Evolutionary conservation across 2,888 invertebrate genomes (phyloP), one percentile per base, ranked within the genome.

Genomic region (Orthosia gracilis): DNA sequence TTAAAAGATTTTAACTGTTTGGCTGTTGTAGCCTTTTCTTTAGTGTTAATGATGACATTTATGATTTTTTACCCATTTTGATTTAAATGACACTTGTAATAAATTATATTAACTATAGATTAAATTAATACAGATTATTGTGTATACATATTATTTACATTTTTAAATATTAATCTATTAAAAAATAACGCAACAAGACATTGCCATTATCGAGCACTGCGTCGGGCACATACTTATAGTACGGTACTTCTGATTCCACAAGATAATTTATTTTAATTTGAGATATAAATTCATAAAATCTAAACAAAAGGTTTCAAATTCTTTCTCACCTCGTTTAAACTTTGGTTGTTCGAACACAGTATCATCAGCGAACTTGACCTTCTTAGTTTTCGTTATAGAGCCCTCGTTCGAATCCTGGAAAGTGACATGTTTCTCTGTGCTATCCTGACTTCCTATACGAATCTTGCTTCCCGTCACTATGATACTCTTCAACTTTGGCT

Each of bases 351-450:
- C 92, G 82, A 96, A 96, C 0, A 95, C 87, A 2, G 96, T 96
- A 59, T 94, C 94, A 12, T 96, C 92, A 40, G 96, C 95, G 83
- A 96, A 96, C 68, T 95, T 94, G 11, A 96, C 96, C 70, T 90
- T 94, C 72, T 96, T 96, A 1, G 82, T 85, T 71, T 94, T 96
- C 0, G 40, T 40, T 40, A 90, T 80, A 4, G 92, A 93, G 0
- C 86, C 84, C n/a, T 95, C 94, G 13, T 89, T 89, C 0, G 94
- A 94, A 18, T 95, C 96, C 67, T 93, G 94, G 80, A 93, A 94
- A 0, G 94, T 95, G 47, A 93, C 94, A 23, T 95, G 95, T 75
- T 95, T 95, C 71, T 96, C 96, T 0, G 92, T 88, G 71, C 96
- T 96, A 26, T 96, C 96, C 73, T 95, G 96, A 78, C 95, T 95